Percentiles rank a stretch among this genome's conserved stretches.
phyloP scores from a whole-genome alignment of 2,888 invertebrate species.

The Camponotus fellah region DNA sequence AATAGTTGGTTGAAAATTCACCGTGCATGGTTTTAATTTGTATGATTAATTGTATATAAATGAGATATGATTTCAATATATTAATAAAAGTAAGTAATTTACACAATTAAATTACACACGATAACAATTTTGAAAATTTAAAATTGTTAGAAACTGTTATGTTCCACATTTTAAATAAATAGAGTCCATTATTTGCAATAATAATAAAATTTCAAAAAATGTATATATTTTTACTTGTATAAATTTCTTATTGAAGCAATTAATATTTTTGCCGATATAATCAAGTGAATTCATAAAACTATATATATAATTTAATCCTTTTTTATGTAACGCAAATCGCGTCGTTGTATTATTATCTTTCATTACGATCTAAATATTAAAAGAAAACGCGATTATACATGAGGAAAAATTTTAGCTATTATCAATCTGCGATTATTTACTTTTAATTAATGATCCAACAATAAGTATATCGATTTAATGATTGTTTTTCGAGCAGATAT shows the following conservation, averaged over 20 bases:
- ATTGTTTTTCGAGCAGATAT: neutral
- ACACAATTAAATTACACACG: neutral
- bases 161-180: neutral
- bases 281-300: conserved; percentile 18
- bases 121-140: neutral
- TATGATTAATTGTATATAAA: conserved; percentile 30
- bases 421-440: neutral
- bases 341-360: neutral
- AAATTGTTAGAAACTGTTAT: neutral
- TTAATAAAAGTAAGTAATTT: conserved; percentile 22
- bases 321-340: neutral
- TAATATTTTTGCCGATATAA: neutral
- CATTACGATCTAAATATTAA: neutral
- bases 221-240: neutral
- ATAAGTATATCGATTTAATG: neutral
- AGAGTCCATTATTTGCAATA: neutral
- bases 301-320: conserved; percentile 20
- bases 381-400: neutral
- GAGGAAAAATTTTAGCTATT: too few species aligned
- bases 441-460: neutral
- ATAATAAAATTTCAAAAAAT: neutral
- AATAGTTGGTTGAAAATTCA: neutral
- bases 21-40: conserved; percentile 4
- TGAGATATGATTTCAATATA: neutral
- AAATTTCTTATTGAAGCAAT: neutral